phyloP scores from a whole-genome alignment of 2,113 vertebrate species.

The Puntigrus tetrazona region DNA sequence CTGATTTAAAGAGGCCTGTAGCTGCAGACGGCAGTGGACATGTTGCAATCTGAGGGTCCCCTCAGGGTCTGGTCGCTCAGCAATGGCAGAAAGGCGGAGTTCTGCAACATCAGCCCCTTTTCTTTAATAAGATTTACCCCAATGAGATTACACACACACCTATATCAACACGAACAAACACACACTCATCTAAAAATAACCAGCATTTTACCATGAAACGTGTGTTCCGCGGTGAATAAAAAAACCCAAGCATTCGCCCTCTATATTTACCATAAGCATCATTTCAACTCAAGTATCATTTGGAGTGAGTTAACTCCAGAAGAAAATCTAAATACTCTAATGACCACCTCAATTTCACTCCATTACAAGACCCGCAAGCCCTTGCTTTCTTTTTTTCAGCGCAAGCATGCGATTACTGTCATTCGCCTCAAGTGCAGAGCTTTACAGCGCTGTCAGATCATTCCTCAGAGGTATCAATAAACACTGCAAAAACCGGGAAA shows the following conservation, averaged over 20 bases:
- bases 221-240: neutral
- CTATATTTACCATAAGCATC: neutral
- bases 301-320: neutral
- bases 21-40: neutral
- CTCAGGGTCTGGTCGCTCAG: slow-evolving; percentile 46
- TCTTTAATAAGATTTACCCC: slow-evolving; percentile 70
- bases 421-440: neutral
- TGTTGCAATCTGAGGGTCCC: slow-evolving; percentile 16
- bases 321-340: neutral
- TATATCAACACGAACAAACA: neutral
- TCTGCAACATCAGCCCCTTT: slow-evolving; percentile 49
- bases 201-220: neutral
- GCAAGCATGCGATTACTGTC: neutral
- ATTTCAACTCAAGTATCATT: neutral
- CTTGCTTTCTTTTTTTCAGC: neutral
- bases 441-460: neutral
- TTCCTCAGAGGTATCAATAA: neutral
- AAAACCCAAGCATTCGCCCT: neutral
- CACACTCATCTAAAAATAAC: neutral
- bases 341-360: neutral
- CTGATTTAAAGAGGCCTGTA: too few relatives aligned
- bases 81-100: slow-evolving; percentile 52
- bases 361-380: neutral
- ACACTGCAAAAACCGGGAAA: neutral
- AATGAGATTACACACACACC: slow-evolving; percentile 58